These are phyloP conservation scores for Andrena haemorrhoa DNA, from an alignment of 2,888 invertebrate species.

Conservation along the genomic window DNA sequence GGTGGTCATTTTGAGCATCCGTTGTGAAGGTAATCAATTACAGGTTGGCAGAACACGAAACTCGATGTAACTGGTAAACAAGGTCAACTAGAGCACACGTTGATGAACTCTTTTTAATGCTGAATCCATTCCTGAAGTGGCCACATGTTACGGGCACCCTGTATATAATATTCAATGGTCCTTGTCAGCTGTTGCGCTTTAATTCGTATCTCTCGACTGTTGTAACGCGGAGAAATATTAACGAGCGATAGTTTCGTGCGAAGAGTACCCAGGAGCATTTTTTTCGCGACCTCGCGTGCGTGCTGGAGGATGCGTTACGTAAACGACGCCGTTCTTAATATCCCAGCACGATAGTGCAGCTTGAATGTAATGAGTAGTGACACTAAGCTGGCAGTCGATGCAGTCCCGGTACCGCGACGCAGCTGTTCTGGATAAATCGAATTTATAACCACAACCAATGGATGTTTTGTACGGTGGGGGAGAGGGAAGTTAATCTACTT, in stretches of 20 bases:
- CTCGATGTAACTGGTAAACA: too few species aligned
- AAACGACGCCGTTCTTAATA: constrained; percentile 54
- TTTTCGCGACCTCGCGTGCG: constrained; percentile 44
- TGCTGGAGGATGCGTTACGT: constrained; percentile 47
- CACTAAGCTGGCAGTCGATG: constrained; percentile 32
- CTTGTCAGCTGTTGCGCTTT: not conserved
- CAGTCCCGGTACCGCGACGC: not conserved
- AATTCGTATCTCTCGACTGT: not conserved
- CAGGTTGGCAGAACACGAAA: too few species aligned
- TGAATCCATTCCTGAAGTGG: too few species aligned
- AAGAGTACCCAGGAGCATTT: not conserved
- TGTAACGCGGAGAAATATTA: not conserved
- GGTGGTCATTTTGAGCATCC: too few species aligned
- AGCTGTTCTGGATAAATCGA: constrained; percentile 25
- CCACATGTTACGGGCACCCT: not conserved
- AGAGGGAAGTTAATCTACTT: constrained; percentile 22
- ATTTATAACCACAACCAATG: constrained; percentile 30
- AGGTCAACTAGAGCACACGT: too few species aligned
- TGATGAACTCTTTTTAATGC: too few species aligned
- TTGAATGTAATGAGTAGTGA: constrained; percentile 47
- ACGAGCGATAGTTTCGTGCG: not conserved
- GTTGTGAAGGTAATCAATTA: too few species aligned
- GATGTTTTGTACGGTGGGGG: not conserved
- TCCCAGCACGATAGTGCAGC: constrained; percentile 23
- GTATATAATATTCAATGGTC: not conserved